A percentile compares a stretch with the other conserved stretches of the same genome.
phyloP scores from a whole-genome alignment of 2,888 invertebrate genomes.

The Notodonta dromedarius region DNA sequence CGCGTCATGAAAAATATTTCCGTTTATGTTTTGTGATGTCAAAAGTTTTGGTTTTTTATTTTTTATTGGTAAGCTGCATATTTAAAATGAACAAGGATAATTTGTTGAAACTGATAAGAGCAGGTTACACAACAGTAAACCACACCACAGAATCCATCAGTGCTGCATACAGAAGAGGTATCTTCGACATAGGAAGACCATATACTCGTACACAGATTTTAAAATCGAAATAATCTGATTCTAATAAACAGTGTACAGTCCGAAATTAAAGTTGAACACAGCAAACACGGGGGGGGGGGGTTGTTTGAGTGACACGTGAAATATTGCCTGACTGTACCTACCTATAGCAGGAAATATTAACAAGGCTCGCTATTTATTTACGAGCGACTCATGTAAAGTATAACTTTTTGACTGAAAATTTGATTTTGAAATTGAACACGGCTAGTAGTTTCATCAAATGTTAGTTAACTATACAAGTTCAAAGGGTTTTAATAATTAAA shows the following conservation, averaged over 20 bases:
- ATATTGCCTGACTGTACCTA: slow-evolving; percentile 37
- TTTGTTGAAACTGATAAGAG: no score
- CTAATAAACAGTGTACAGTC: no score
- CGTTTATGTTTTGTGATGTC: background rate
- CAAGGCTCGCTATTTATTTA: slow-evolving; percentile 38
- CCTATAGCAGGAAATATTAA: slow-evolving; percentile 34
- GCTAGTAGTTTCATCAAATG: background rate
- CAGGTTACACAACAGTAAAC: no score
- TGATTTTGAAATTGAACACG: background rate
- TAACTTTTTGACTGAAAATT: slow-evolving; percentile 29
- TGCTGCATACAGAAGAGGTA: no score
- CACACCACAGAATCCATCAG: no score
- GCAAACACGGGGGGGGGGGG: slow-evolving; percentile 17
- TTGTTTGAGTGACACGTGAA: slow-evolving; percentile 35
- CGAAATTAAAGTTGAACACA: slow-evolving; percentile 22
- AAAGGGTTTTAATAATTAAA: background rate
- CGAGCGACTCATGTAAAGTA: slow-evolving; percentile 32
- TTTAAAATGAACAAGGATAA: no score
- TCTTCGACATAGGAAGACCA: no score
- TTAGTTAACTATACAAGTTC: background rate
- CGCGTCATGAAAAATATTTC: slow-evolving; percentile 2
- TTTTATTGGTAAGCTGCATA: background rate
- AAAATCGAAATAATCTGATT: no score
- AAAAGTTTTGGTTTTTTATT: background rate
- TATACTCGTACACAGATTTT: no score